These are phyloP conservation scores for Eupithecia subfuscata DNA, from an alignment of 2,888 invertebrate genomes.

Conservation along the genomic window DNA sequence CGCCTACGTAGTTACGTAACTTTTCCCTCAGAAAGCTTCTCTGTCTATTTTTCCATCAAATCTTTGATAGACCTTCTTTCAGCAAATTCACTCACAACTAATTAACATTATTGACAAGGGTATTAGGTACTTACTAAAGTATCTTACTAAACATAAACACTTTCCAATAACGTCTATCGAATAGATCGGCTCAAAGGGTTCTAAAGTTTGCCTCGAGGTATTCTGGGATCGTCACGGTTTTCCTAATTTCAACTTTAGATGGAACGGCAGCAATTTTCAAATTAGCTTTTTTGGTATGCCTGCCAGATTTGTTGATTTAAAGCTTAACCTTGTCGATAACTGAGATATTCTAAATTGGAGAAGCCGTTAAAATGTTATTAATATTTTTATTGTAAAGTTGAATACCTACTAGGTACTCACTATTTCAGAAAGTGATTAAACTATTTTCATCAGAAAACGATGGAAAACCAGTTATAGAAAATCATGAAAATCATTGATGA, in stretches of 20 bases:
- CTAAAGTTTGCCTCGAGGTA: conserved; percentile 73
- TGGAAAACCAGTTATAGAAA: neutral
- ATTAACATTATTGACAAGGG: conserved; percentile 63
- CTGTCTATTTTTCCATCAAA: conserved; percentile 10
- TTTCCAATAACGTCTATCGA: conserved; percentile 67
- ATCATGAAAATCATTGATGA: neutral
- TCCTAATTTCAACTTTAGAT: conserved; percentile 78
- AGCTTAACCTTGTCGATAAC: neutral
- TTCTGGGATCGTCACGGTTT: conserved; percentile 78
- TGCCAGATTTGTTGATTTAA: conserved; percentile 32
- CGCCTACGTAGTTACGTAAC: conserved; percentile 2
- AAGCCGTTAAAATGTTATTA: neutral
- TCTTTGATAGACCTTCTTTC: conserved; percentile 18
- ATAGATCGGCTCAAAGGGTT: conserved; percentile 77
- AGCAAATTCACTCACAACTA: conserved; percentile 30
- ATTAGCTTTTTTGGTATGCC: conserved; percentile 72
- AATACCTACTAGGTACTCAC: too few species aligned
- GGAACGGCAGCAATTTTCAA: conserved; percentile 71
- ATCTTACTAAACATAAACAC: conserved; percentile 57
- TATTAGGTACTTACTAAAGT: conserved; percentile 41
- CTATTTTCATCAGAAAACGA: neutral
- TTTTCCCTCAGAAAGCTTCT: neutral
- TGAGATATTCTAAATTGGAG: neutral
- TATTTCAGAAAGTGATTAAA: neutral
- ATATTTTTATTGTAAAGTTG: neutral